Evolutionary conservation across 1,140 invertebrate genomes (phyloP).

Genomic region (Leptinotarsa lineolata): DNA sequence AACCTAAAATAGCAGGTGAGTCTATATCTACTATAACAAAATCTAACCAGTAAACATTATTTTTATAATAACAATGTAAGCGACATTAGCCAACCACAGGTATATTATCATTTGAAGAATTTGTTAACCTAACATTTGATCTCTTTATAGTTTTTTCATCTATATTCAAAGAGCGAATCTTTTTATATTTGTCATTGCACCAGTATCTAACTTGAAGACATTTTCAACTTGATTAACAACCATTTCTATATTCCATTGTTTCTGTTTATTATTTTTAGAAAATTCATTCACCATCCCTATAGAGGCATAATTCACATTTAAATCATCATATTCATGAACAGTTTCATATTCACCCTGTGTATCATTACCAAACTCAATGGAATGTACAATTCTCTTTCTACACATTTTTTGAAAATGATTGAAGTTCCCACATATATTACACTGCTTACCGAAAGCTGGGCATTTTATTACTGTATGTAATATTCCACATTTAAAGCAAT

Average conservation of each 20-base stretch:
- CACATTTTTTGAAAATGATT: too few relatives aligned
- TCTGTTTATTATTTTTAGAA: background rate
- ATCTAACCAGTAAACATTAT: background rate
- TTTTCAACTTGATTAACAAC: too few relatives aligned
- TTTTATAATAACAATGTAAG: background rate
- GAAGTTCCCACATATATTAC: too few relatives aligned
- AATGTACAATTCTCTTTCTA: too few relatives aligned
- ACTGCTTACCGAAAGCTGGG: too few relatives aligned
- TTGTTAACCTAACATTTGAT: background rate
- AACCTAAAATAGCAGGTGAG: background rate
- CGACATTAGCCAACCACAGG: background rate
- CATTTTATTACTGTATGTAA: too few relatives aligned
- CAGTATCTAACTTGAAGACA: background rate
- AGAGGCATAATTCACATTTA: too few relatives aligned
- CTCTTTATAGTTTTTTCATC: background rate
- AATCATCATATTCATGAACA: background rate
- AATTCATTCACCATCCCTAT: background rate
- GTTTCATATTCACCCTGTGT: too few relatives aligned
- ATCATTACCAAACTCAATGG: too few relatives aligned
- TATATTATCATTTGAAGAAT: background rate
- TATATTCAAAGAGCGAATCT: background rate
- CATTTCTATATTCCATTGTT: background rate
- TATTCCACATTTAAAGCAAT: too few relatives aligned
- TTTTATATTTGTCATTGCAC: background rate
- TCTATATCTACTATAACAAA: background rate